phyloP scores from a whole-genome alignment of 2,797 vertebrate genomes.

The Arnoldichthys spilopterus region DNA sequence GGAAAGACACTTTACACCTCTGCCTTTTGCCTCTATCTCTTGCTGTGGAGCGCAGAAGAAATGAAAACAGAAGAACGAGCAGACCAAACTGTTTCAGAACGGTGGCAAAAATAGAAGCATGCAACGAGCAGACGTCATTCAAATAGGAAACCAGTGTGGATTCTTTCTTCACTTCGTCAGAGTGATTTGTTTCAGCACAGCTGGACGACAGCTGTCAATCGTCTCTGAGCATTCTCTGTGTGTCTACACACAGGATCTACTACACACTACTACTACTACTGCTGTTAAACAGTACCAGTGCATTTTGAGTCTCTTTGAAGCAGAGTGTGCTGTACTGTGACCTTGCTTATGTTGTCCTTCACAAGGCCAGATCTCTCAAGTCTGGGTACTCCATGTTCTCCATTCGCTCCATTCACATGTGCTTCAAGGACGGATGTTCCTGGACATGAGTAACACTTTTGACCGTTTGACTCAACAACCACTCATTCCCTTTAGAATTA shows the following conservation, averaged over 20 bases:
- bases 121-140: slow-evolving; percentile 5
- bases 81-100: slow-evolving; percentile 34
- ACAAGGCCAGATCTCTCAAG: background rate
- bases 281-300: background rate
- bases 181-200: background rate
- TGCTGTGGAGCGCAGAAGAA: slow-evolving; percentile 22
- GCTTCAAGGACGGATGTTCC: background rate
- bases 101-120: background rate
- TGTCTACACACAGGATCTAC: background rate
- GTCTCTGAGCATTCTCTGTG: slow-evolving; percentile 29
- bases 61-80: slow-evolving; percentile 27
- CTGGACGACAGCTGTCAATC: slow-evolving; percentile 10
- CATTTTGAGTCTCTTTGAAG: background rate
- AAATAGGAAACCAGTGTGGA: background rate
- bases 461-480: background rate
- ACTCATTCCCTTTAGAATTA: background rate
- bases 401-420: background rate
- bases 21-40: slow-evolving; percentile 42
- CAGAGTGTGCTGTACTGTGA: background rate
- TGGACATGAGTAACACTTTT: background rate
- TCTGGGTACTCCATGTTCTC: background rate
- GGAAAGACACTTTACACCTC: slow-evolving; percentile 53
- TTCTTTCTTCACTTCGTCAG: background rate
- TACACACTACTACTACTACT: too few species aligned
- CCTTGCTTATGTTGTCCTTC: background rate